Evolutionary conservation across 2,888 invertebrate species (phyloP), one percentile per base, ranked within the genome.

Genomic region (Hanleya hanleyi): DNA sequence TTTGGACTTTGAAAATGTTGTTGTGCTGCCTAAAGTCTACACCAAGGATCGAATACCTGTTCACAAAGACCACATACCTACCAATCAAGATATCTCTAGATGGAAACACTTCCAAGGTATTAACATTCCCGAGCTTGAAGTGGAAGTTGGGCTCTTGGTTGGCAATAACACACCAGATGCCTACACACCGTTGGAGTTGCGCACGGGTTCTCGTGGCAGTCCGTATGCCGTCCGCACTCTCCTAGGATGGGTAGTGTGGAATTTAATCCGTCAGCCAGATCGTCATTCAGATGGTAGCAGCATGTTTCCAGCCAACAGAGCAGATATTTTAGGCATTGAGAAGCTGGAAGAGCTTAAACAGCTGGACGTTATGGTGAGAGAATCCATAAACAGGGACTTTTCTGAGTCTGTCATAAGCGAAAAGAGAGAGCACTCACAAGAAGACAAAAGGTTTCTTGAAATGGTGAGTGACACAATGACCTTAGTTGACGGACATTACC

Each of bases 31-130:
- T n/a, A 62, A n/a, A 15, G 67, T 71, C 15, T 74, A 74, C 50
- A 67, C 76, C 5, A 74, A 74, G 49, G 66, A 71, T 29, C 37
- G 62, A 29, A 76, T 74, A 57, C 76, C 74, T 36, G 76, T 76
- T 26, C 12, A 36, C 33, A 47, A 66, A 26, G 15, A 47, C 18
- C 77, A 77, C 61, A 70, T 75, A 26, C 70, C 74, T n/a, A 72
- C 50, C n/a, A 32, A 70, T n/a, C 37, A 71, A 12, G 77, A 77
- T 61, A 49, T 77, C 33, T 3, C 37, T 26, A 70, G 61, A 26
- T 75, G 77, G 77, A 12, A 41, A 50, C 75, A 77, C 38, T 67
- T 77, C 32, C 22, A 47, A 37, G 67, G 36, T 41, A 38, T 77
- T 26, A 12, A n/a, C 33, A 12, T 75, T 9, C 77, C 77, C 38